These are phyloP conservation scores for Bruchidius siliquastri DNA, from an alignment of 2,888 invertebrate species.

Conservation along the genomic window DNA sequence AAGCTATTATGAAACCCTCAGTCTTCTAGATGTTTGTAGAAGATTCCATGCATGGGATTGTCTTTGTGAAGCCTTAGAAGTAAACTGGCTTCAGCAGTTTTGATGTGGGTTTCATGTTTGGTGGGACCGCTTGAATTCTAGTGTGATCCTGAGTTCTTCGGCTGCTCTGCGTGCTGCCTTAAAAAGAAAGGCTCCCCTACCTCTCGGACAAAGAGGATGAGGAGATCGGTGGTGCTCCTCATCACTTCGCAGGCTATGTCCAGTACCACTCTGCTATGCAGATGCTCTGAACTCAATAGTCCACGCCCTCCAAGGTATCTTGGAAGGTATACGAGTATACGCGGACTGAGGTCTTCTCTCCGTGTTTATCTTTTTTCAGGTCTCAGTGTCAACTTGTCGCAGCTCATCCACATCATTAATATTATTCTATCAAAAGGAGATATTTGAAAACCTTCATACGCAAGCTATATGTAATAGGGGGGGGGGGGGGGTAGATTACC, in stretches of 20 bases:
- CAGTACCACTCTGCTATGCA: not conserved
- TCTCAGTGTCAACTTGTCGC: too few relatives aligned
- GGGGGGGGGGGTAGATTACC: too few relatives aligned
- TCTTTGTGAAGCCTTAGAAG: constrained; percentile 2
- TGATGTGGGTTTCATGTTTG: too few relatives aligned
- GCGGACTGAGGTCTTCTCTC: too few relatives aligned
- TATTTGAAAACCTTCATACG: too few relatives aligned
- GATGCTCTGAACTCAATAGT: not conserved
- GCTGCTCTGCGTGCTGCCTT: constrained; percentile 2
- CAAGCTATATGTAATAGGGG: too few relatives aligned
- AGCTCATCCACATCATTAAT: too few relatives aligned
- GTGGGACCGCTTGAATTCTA: too few relatives aligned
- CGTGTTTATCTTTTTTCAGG: too few relatives aligned
- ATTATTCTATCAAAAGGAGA: too few relatives aligned
- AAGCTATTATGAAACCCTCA: constrained; percentile 4
- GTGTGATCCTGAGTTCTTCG: not conserved
- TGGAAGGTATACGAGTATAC: too few relatives aligned
- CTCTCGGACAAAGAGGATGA: constrained; percentile 1
- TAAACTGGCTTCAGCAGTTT: not conserved
- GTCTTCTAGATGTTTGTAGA: constrained; percentile 2
- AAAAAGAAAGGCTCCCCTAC: constrained; percentile 4
- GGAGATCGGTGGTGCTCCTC: not conserved
- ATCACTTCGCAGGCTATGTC: not conserved
- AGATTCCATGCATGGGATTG: constrained; percentile 3
- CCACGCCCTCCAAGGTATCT: too few relatives aligned